Evolutionary conservation across 2,113 vertebrate species (phyloP).

Genomic region (Ceyx melanurus): DNA sequence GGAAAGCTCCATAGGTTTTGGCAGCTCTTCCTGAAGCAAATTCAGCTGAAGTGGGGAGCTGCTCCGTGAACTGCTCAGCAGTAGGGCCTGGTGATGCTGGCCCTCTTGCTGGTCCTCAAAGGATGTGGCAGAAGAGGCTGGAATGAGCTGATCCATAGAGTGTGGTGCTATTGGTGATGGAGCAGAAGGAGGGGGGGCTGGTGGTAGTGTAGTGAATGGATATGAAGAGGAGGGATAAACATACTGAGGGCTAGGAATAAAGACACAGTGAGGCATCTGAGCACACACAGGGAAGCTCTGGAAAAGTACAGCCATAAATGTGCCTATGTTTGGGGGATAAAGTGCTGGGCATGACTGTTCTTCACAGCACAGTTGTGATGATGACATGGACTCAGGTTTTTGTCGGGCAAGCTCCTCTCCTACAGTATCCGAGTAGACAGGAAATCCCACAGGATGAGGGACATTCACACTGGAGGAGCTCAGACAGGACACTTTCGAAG

Average conservation of each 20-base stretch:
- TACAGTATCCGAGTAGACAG: conserved; percentile 50
- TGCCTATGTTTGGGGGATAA: conserved; percentile 65
- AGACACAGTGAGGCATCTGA: conserved; percentile 28
- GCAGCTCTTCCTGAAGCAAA: conserved; percentile 85
- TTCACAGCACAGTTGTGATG: not conserved
- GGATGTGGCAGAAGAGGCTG: not conserved
- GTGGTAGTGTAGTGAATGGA: not conserved
- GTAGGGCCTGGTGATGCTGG: not conserved
- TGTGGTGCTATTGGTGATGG: not conserved
- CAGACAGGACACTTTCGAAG: conserved; percentile 68
- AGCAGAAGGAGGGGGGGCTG: not conserved
- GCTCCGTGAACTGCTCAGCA: conserved; percentile 79
- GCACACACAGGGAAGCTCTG: conserved; percentile 72
- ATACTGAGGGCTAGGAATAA: conserved; percentile 42
- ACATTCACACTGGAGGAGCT: conserved; percentile 9
- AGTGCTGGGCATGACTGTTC: conserved; percentile 35
- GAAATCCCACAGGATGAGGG: conserved; percentile 57
- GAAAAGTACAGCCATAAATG: conserved; percentile 79
- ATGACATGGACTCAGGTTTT: not conserved
- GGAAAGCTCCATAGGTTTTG: conserved; percentile 66
- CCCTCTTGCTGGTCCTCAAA: conserved; percentile 31
- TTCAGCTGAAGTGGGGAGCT: conserved; percentile 88
- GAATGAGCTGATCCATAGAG: not conserved
- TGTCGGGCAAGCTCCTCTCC: not conserved
- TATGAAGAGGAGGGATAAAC: conserved; percentile 1